Evolutionary conservation across 2,797 vertebrate genomes (phyloP).

Genomic region (Ciconia nigra): DNA sequence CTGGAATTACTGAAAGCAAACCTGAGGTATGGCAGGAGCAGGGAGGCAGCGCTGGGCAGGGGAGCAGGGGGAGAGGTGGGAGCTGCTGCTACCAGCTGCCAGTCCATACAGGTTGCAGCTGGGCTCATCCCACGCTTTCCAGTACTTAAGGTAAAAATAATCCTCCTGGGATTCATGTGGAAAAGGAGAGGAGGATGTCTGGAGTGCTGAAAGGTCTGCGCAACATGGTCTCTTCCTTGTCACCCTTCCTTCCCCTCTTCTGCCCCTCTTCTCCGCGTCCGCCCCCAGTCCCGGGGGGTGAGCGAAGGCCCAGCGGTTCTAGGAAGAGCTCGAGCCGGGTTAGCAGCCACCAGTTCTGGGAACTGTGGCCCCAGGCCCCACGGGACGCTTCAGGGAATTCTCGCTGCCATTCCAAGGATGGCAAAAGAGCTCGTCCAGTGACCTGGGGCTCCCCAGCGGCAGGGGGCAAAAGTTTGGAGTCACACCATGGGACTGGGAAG

Average conservation of each 20-base stretch:
- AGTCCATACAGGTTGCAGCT: neutral
- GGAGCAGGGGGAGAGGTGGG: neutral
- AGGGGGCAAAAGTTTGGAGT: neutral
- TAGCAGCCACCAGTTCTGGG: conserved; percentile 68
- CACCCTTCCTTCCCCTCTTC: neutral
- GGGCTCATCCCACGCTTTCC: neutral
- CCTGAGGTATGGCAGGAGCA: neutral
- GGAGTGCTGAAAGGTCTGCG: neutral
- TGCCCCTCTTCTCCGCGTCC: neutral
- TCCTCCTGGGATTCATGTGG: neutral
- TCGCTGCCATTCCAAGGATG: conserved; percentile 63
- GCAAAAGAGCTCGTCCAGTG: conserved; percentile 40
- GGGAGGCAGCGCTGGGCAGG: neutral
- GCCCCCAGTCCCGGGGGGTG: neutral
- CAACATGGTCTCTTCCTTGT: neutral
- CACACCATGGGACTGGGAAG: neutral
- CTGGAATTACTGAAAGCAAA: neutral
- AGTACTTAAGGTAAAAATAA: neutral
- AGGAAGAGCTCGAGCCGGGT: conserved; percentile 62
- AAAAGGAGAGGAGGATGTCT: neutral
- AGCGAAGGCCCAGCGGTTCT: conserved; percentile 44
- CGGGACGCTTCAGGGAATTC: conserved; percentile 73
- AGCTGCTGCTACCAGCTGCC: neutral
- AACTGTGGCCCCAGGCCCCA: conserved; percentile 23
- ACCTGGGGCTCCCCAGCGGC: conserved; percentile 27